Evolutionary conservation across 1,140 invertebrate species (phyloP).

Genomic region (Ceratosolen solmsi): DNA sequence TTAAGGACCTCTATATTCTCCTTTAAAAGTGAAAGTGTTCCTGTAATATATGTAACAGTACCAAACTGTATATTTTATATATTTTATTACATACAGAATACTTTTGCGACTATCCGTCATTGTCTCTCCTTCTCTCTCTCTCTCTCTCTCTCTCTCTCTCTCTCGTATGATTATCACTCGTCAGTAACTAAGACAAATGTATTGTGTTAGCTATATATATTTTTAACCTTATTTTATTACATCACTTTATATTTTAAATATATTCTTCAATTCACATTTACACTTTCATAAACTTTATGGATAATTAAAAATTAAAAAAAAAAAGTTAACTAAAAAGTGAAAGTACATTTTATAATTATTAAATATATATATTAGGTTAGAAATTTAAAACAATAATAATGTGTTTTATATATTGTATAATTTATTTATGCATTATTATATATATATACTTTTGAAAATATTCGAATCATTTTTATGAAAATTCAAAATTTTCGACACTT

Average conservation of each 20-base stretch:
- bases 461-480: too few relatives aligned
- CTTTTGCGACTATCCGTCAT: background rate
- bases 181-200: constrained; percentile 6
- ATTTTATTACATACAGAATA: constrained; percentile 31
- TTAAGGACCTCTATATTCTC: background rate
- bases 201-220: constrained; percentile 9
- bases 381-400: too few relatives aligned
- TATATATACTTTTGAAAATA: too few relatives aligned
- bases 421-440: too few relatives aligned
- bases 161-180: background rate
- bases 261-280: background rate
- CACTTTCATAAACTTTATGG: background rate
- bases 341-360: background rate
- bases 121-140: background rate
- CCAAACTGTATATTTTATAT: constrained; percentile 28
- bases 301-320: background rate
- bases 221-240: constrained; percentile 20
- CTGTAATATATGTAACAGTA: constrained; percentile 4
- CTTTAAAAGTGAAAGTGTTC: constrained; percentile 31
- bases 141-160: background rate
- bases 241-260: constrained; percentile 38
- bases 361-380: background rate
- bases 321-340: constrained; percentile 29
- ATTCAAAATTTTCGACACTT: too few relatives aligned
- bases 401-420: too few relatives aligned